Conservation (phyloP, 2,113 vertebrate genomes). For the Nerophis ophidion region DNA sequence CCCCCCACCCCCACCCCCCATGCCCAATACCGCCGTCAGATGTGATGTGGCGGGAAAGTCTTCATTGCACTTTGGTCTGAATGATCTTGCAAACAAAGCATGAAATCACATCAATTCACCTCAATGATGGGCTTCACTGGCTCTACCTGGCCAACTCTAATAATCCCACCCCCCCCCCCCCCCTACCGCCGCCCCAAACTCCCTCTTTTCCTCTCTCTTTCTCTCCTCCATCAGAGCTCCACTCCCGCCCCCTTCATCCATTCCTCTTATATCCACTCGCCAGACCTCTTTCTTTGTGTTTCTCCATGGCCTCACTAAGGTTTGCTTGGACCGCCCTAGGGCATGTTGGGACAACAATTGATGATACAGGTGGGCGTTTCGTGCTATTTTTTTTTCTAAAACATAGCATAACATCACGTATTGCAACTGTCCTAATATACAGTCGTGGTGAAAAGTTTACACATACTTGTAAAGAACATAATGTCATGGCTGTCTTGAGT, state of each 20-base stretch:
- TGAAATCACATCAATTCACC: conserved; percentile 84
- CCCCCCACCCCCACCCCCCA: neutral
- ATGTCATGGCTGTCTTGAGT: no score
- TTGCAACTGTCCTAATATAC: no score
- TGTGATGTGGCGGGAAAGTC: conserved; percentile 76
- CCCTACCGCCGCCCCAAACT: conserved; percentile 45
- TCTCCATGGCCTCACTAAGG: conserved; percentile 27
- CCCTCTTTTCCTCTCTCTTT: conserved; percentile 36
- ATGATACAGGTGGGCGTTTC: no score
- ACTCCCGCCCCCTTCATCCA: neutral
- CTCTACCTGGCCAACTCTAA: conserved; percentile 78
- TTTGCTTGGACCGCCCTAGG: no score
- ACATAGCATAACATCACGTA: no score
- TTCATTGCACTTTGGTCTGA: conserved; percentile 78
- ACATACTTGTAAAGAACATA: no score
- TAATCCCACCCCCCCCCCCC: conserved; percentile 70
- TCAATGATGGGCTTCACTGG: conserved; percentile 78
- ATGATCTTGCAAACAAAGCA: conserved; percentile 82
- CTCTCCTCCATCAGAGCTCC: no score
- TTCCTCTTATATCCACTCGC: conserved; percentile 41
- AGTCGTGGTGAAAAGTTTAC: no score
- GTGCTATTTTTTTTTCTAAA: no score
- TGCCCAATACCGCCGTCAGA: conserved; percentile 58
- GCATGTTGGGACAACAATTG: no score
- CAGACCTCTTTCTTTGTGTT: conserved; percentile 19